Base-by-base conservation (phyloP, 2,797 vertebrate genomes). In the Chelonia mydas region DNA sequence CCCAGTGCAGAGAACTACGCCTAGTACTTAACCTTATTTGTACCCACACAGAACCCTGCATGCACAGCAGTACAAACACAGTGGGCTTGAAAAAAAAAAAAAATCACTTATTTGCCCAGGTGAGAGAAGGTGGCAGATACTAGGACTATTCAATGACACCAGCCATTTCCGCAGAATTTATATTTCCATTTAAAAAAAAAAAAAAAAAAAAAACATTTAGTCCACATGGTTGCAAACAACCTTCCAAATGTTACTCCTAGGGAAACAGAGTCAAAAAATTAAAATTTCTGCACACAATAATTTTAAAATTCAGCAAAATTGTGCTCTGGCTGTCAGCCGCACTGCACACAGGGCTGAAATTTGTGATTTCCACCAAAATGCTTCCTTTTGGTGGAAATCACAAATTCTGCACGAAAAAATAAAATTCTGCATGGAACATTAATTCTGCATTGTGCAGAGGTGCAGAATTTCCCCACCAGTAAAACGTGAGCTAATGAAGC, bases 1-100 rank as follows among this genome's bases (percentile, higher is more conserved):
- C 5, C 83, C 6, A 19, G 74, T 1, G 1, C 28, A 27, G 81
- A 3, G 74, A 81, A 92, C 45, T 25, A 21, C 41, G 82, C 94
- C 90, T 37, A 61, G 57, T 11, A 4, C 79, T 89, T 27, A 50
- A 68, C 92, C 94, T 53, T 3, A 80, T 55, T 88, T n/a, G 85
- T 94, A 85, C 90, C 89, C 89, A 27, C 88, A 2, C 1, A 8
- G 45, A 17, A 61, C 1, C 84, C 11, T 4, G 33, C 84, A 45
- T 37, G 31, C 33, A 2, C 2, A 68, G 61, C 80, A 77, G 3
- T 54, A 33, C 57, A 0, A 6, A 15, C 17, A 1, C 13, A 3
- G 2, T 0, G 76, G 91, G 54, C 86, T 27, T 65, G 28, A 28
- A 5, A 9, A 33, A 3, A 33, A 3, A 33, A n/a, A 57, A 16